These are phyloP conservation scores for Serripes groenlandicus DNA, from an alignment of 2,888 invertebrate genomes.

Conservation along the genomic window DNA sequence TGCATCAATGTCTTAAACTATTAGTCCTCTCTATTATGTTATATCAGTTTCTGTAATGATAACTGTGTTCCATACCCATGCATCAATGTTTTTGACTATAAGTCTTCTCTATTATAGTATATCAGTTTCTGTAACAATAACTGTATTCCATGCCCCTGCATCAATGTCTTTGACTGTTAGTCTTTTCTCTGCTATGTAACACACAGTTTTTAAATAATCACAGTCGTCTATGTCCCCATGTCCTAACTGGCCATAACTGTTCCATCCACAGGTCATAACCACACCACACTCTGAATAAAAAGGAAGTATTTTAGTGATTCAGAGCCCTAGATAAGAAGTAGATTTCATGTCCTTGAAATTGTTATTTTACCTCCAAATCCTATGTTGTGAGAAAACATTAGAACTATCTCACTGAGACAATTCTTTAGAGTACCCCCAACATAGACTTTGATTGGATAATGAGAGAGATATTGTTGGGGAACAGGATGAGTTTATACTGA, in stretches of 20 bases:
- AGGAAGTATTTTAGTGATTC: too few relatives aligned
- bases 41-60: too few relatives aligned
- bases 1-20: background rate
- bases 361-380: too few relatives aligned
- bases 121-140: constrained; percentile 14
- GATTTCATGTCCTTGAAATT: too few relatives aligned
- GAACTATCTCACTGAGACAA: too few relatives aligned
- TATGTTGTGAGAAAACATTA: too few relatives aligned
- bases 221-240: constrained; percentile 71
- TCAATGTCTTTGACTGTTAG: constrained; percentile 61
- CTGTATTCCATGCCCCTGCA: constrained; percentile 75
- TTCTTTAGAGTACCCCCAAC: too few relatives aligned
- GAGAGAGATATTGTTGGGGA: too few relatives aligned
- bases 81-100: constrained; percentile 65
- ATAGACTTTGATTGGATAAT: too few relatives aligned
- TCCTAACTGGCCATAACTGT: constrained; percentile 93
- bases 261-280: constrained; percentile 93
- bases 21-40: background rate
- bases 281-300: constrained; percentile 88
- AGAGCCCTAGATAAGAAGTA: too few relatives aligned
- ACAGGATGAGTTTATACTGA: too few relatives aligned
- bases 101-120: constrained; percentile 15
- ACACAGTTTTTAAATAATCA: constrained; percentile 70
- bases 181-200: constrained; percentile 34
- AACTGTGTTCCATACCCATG: constrained; percentile 77